Base-by-base conservation (phyloP, 2,888 invertebrate species). In the Lepeophtheirus nordmannii region DNA sequence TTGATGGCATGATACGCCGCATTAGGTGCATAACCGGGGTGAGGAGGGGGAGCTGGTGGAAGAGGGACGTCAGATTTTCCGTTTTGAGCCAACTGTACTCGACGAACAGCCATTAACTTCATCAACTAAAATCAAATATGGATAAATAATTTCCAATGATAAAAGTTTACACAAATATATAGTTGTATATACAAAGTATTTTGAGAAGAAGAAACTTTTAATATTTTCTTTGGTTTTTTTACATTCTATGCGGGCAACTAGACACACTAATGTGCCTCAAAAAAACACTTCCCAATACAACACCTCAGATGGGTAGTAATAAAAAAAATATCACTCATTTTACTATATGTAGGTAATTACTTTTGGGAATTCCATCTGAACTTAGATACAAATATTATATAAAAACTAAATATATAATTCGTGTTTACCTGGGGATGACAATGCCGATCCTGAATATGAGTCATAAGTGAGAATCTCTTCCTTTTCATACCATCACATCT, bases 1-100 rank as follows among this genome's bases (percentile, higher is more conserved):
- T 92, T 88, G 68, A 98, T 92, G 0, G 98, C 98, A 71, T 96
- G 93, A 70, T 92, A 81, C 3, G 98, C 98, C 12, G 98, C 97
- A 75, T 94, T 92, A 8, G 87, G 89, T 59, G 88, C 90, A 75
- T 93, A 93, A 12, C 90, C 91, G n/a, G 90, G 85, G 74, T 84
- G 83, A 70, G 83, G 82, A 39, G 82, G 79, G 59, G 81, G 78
- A 69, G 72, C 80, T 72, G 72, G 81, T 71, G 78, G 82, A 73
- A 78, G 77, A 22, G 75, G 74, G 74, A 76, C 81, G 75, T 79
- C 78, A 62, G 77, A 76, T 69, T 77, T 75, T 20, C 80, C 80
- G 66, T 74, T 74, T 68, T 78, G 76, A 23, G 79, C 77, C 68
- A 79, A 73, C 73, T 82, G 82, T 73, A 82, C 82, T 14, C 85